Conservation (phyloP, 2,113 vertebrate genomes). For the Thunnus maccoyii region DNA sequence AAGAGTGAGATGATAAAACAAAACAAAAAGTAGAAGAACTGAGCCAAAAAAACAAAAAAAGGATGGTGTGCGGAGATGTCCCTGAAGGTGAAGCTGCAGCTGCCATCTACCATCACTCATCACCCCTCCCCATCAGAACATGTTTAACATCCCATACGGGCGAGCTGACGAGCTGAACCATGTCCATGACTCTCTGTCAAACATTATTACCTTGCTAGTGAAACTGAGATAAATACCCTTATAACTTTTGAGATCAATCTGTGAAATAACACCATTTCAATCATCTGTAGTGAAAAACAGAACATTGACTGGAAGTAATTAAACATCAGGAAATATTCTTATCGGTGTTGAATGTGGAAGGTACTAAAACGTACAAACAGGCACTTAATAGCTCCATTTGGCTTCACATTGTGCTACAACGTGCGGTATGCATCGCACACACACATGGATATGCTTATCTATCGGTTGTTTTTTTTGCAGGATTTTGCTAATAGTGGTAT, state of each 20-base stretch:
- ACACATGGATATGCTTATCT: conserved; percentile 1
- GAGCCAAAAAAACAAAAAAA: not conserved
- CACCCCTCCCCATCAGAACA: conserved; percentile 52
- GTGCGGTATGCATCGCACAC: not conserved
- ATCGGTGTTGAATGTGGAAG: conserved; percentile 49
- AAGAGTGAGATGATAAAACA: not conserved
- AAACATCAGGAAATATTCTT: conserved; percentile 50
- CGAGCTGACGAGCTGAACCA: conserved; percentile 43
- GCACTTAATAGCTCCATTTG: conserved; percentile 34
- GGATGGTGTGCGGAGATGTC: not conserved
- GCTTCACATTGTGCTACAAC: conserved; percentile 20
- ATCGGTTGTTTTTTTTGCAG: not conserved
- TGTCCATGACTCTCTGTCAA: conserved; percentile 53
- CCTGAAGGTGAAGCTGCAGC: conserved; percentile 64
- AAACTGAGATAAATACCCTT: conserved; percentile 50
- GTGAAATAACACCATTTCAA: not conserved
- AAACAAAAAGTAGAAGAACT: not conserved
- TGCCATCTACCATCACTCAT: conserved; percentile 64
- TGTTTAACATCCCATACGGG: conserved; percentile 65
- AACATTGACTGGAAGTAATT: conserved; percentile 48
- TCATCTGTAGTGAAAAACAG: conserved; percentile 9
- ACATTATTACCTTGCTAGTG: conserved; percentile 47
- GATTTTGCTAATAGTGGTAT: not conserved
- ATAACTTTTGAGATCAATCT: conserved; percentile 13
- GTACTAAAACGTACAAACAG: conserved; percentile 42